Evolutionary conservation across 2,888 invertebrate genomes (phyloP), one percentile per base, ranked within the genome.

Genomic region (Platycheirus albimanus): DNA sequence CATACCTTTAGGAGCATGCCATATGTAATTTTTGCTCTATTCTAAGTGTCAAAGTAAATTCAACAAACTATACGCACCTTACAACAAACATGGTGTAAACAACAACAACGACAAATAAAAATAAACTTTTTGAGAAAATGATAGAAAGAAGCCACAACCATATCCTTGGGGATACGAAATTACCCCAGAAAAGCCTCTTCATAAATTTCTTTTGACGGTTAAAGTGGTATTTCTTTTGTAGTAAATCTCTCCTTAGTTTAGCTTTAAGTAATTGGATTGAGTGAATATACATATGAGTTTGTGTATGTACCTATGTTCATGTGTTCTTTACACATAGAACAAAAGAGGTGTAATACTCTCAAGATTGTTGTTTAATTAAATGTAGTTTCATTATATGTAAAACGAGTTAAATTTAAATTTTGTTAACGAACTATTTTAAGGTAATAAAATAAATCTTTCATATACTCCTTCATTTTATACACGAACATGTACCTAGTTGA

Each of bases 161-260:
- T 51, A 71, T 71, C 67, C 80, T 63, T 67, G 56, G n/a, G 56
- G 67, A 61, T 66, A 51, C 52, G n/a, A 67, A 72, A 77, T 83
- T 77, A 67, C 70, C 49, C 33, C 13, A 24, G n/a, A 0, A 28
- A 67, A 49, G 63, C 54, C 49, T 63, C 63, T 72, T 77, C 36
- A 67, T 72, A 54, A 63, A 83, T 72, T 83, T 83, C 67, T 51
- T 83, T 67, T 72, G 28, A 66, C 41, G 61, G 43, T 56, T 20
- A 66, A 36, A 17, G 64, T 61, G 71, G 71, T 58, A 56, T 43
- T 69, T 74, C 54, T 36, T 41, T 30, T 11, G 36, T 30, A 38
- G 17, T 41, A 47, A 38, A 47, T 15, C 11, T 49, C 47, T 38
- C 33, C 38, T 47, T 61, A 47, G 47, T 72, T 66, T 15, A 52